phyloP scores from a whole-genome alignment of 2,113 vertebrate species.

The Chloropsis cyanopogon region DNA sequence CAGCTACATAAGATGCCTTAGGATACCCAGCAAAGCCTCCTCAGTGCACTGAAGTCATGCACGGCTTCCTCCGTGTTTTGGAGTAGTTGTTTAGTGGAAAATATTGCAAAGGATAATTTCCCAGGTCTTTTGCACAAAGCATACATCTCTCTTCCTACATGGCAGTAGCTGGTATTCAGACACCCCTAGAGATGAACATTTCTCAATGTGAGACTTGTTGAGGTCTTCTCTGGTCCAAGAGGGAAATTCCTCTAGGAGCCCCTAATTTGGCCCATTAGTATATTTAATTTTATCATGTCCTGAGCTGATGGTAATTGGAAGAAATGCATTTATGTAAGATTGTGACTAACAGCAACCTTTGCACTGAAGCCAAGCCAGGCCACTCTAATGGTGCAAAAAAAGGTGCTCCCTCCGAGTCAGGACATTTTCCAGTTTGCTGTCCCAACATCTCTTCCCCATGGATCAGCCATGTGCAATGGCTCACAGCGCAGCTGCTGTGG shows the following conservation, averaged over 20 bases:
- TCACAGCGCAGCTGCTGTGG: neutral
- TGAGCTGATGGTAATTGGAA: neutral
- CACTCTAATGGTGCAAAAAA: neutral
- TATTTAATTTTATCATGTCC: neutral
- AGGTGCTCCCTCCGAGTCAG: rapidly evolving
- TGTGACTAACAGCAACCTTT: neutral
- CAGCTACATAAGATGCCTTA: neutral
- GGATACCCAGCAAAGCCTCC: neutral
- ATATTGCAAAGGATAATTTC: neutral
- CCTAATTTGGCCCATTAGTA: neutral
- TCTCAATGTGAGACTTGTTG: neutral
- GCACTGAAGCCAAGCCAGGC: neutral
- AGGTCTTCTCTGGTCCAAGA: neutral
- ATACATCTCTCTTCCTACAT: neutral
- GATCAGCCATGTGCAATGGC: neutral
- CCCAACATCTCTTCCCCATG: neutral
- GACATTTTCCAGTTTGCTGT: neutral
- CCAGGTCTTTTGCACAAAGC: neutral
- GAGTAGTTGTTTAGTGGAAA: neutral
- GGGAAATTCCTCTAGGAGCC: neutral
- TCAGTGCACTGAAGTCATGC: neutral
- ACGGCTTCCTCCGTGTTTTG: neutral
- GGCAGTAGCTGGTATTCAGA: neutral
- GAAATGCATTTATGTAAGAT: neutral
- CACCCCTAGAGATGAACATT: neutral